These are phyloP conservation scores for Craterocephalus amniculus DNA, from an alignment of 2,797 vertebrate species.

Conservation along the genomic window DNA sequence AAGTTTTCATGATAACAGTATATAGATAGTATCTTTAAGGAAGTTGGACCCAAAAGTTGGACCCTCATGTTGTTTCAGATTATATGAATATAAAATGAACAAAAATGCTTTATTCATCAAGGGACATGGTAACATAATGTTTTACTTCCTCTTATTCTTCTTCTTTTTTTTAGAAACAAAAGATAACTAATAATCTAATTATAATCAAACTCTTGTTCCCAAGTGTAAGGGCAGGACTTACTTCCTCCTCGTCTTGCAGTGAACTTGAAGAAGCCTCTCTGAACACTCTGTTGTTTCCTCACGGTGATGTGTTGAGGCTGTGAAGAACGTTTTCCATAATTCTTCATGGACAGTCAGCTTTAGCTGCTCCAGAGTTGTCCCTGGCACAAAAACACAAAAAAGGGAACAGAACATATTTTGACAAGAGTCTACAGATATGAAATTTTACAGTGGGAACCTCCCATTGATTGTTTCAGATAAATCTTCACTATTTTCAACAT, in stretches of 20 bases:
- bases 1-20: conserved; percentile 20
- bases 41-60: not conserved
- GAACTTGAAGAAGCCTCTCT: not conserved
- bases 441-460: not conserved
- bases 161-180: too few species aligned
- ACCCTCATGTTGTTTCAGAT: too few species aligned
- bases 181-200: too few species aligned
- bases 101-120: too few species aligned
- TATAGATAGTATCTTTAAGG: not conserved
- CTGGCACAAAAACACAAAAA: not conserved
- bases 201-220: too few species aligned
- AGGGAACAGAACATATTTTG: not conserved
- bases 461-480: not conserved
- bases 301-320: too few species aligned
- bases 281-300: too few species aligned
- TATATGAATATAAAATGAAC: too few species aligned
- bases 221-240: not conserved
- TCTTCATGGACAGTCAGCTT: not conserved
- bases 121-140: too few species aligned
- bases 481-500: not conserved
- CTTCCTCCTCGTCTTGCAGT: not conserved
- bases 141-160: too few species aligned
- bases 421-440: not conserved
- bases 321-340: too few species aligned
- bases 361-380: not conserved